Conservation (phyloP, 2,113 vertebrate genomes). For the Morone saxatilis region DNA sequence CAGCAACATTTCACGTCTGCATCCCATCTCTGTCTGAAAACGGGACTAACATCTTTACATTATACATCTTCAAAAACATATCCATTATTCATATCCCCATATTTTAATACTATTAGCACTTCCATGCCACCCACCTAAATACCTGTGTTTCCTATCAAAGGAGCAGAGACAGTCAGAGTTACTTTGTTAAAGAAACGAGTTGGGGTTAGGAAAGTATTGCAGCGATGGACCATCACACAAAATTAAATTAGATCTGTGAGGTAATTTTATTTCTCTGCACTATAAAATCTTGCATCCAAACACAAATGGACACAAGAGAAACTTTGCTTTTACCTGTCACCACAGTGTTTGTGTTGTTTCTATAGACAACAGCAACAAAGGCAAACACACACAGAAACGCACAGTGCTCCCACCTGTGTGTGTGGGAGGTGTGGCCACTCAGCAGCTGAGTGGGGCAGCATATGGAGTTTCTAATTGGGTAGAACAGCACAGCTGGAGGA, state of each 20-base stretch:
- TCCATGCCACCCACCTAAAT: conserved; percentile 85
- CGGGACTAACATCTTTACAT: conserved; percentile 88
- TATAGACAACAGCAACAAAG: conserved; percentile 32
- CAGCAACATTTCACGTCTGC: conserved; percentile 84
- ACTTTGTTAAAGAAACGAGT: conserved; percentile 30
- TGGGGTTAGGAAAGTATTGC: conserved; percentile 33
- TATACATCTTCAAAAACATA: conserved; percentile 90
- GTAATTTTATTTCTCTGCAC: background rate
- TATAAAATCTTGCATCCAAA: conserved; percentile 8
- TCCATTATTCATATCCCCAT: conserved; percentile 92
- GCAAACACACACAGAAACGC: conserved; percentile 19
- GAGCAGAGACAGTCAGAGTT: conserved; percentile 41
- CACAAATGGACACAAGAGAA: conserved; percentile 12
- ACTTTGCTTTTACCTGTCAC: conserved; percentile 28
- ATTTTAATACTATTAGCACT: conserved; percentile 86
- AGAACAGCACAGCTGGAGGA: conserved; percentile 87
- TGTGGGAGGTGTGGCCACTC: conserved; percentile 75
- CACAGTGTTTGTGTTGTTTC: conserved; percentile 30
- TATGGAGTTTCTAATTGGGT: conserved; percentile 88
- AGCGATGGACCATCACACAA: conserved; percentile 18
- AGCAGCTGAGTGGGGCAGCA: conserved; percentile 80
- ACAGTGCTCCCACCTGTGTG: conserved; percentile 76
- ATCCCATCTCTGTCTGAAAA: conserved; percentile 87
- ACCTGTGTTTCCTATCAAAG: conserved; percentile 84
- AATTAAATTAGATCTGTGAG: conserved; percentile 34